Conservation (phyloP, 2,113 vertebrate species). For the Ancistrus triradiatus region DNA sequence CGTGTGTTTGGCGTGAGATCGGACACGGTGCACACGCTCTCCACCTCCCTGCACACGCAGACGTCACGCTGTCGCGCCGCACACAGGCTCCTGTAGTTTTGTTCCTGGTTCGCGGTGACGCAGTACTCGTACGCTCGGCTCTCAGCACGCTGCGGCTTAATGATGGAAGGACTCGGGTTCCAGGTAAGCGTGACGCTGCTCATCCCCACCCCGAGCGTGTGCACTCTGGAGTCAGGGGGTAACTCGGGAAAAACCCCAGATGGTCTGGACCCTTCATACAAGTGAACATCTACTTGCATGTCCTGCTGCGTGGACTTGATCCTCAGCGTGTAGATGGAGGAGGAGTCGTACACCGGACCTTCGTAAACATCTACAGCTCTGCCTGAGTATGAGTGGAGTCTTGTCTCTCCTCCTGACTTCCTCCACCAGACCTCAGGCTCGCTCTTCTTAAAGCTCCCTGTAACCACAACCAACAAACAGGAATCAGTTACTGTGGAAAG, state of each 20-base stretch:
- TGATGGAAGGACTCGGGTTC: conserved; percentile 73
- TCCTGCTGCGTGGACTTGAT: conserved; percentile 73
- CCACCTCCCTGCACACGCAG: conserved; percentile 75
- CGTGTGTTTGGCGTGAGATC: conserved; percentile 74
- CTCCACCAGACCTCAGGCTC: conserved; percentile 70
- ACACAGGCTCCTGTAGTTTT: conserved; percentile 81
- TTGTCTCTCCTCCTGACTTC: conserved; percentile 60
- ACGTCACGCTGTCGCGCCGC: conserved; percentile 59
- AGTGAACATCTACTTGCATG: conserved; percentile 70
- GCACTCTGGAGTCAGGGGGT: conserved; percentile 73
- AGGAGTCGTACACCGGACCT: conserved; percentile 58
- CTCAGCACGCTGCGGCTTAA: conserved; percentile 44
- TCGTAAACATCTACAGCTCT: conserved; percentile 72
- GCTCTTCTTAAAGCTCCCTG: conserved; percentile 71
- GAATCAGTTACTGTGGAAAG: too few species aligned
- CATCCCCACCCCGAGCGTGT: conserved; percentile 71
- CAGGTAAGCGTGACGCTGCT: conserved; percentile 83
- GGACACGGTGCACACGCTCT: conserved; percentile 76
- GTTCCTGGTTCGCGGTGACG: conserved; percentile 75
- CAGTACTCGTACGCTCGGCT: conserved; percentile 73
- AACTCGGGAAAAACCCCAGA: conserved; percentile 75
- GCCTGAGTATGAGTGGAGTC: conserved; percentile 76
- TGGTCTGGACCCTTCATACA: conserved; percentile 65
- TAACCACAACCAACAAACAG: not conserved
- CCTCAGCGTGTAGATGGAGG: conserved; percentile 76